Evolutionary conservation across 2,113 vertebrate genomes (phyloP).

Genomic region (Hiodon alosoides): DNA sequence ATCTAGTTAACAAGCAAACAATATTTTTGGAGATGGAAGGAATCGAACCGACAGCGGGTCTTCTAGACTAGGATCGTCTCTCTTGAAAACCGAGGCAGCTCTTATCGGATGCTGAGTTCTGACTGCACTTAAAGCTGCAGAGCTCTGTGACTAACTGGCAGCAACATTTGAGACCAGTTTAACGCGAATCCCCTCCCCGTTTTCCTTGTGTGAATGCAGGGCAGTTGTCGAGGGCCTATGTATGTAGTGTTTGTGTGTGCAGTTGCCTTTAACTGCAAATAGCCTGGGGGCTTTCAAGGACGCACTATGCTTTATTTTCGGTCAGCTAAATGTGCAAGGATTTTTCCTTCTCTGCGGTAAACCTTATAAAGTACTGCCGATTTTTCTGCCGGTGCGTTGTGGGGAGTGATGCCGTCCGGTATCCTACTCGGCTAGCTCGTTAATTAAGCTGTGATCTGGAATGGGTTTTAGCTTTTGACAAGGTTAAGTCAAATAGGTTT

Average conservation of each 20-base stretch:
- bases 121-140: neutral
- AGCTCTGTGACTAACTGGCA: slow-evolving; percentile 1
- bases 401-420: slow-evolving; percentile 5
- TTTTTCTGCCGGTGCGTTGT: neutral
- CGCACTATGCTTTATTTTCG: slow-evolving; percentile 5
- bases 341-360: slow-evolving; percentile 6
- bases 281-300: slow-evolving; percentile 4
- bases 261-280: slow-evolving; percentile 16
- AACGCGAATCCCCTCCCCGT: slow-evolving; percentile 10
- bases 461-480: no score
- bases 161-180: neutral
- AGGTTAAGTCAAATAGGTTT: neutral
- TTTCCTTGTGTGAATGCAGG: slow-evolving; percentile 21
- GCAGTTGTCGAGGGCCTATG: slow-evolving; percentile 32
- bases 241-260: slow-evolving; percentile 16
- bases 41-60: slow-evolving; percentile 48
- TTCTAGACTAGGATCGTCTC: slow-evolving; percentile 12
- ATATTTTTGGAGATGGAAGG: slow-evolving; percentile 57
- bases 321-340: neutral
- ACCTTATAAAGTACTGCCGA: neutral
- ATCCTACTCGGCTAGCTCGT: neutral
- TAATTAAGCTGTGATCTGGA: slow-evolving; percentile 7
- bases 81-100: slow-evolving; percentile 29
- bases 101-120: neutral
- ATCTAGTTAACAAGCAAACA: slow-evolving; percentile 57